Percentiles rank a stretch among this genome's conserved stretches.
These are phyloP conservation scores for Microcebus jonahi DNA, from an alignment of 2,113 vertebrate species.

Conservation along the genomic window DNA sequence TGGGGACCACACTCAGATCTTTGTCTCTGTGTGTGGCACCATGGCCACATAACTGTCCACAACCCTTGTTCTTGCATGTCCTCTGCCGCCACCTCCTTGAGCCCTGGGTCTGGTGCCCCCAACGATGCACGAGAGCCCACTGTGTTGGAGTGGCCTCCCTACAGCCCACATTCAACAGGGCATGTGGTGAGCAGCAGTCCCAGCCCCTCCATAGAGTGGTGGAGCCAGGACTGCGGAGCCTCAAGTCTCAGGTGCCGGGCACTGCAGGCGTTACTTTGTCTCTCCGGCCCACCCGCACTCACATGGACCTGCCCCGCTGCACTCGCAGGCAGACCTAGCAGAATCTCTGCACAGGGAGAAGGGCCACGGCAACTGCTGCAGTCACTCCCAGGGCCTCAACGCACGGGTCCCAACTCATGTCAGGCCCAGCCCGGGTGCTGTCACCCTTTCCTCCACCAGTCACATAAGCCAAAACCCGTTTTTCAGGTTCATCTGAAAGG, in stretches of 20 bases:
- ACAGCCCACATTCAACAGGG: background rate
- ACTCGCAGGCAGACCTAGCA: background rate
- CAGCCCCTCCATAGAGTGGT: background rate
- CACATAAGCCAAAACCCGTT: slow-evolving; percentile 50
- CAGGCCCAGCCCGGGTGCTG: background rate
- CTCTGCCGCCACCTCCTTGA: background rate
- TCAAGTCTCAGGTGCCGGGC: background rate
- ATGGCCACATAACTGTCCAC: background rate
- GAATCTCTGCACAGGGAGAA: background rate
- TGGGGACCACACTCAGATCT: background rate
- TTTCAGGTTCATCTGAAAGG: slow-evolving; percentile 41
- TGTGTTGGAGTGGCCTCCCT: background rate
- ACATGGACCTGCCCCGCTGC: background rate
- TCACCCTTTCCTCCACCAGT: slow-evolving; percentile 22
- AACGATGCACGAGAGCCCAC: background rate
- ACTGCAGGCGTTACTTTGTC: background rate
- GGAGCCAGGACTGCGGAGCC: background rate
- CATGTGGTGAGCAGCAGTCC: background rate
- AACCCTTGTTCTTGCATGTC: background rate
- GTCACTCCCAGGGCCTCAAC: background rate
- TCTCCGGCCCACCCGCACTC: background rate
- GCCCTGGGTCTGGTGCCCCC: background rate
- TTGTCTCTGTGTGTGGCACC: background rate
- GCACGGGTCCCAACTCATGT: background rate
- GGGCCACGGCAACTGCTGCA: background rate